Base-by-base conservation (phyloP, 2,888 invertebrate species). In the Onchidella celtica region DNA sequence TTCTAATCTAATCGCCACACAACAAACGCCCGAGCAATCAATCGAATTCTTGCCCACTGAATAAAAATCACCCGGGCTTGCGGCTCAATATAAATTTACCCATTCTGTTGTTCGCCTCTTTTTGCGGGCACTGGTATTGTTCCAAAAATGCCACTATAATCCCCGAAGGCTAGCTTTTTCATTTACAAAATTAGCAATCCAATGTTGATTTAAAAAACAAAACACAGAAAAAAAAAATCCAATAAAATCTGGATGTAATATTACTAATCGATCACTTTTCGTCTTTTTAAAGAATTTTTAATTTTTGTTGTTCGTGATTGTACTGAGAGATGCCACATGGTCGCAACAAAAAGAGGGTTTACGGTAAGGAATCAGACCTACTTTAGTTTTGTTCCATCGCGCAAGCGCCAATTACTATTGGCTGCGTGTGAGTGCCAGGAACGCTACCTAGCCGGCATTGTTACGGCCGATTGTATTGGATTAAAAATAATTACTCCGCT, bases 401-500 rank as follows among this genome's bases (percentile, higher is more conserved):
- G 55, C 38, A 11, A 55, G 29, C 32, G 70, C 21, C 29, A 40
- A 70, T 70, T 55, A 70, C 55, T 70, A 70, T 70, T 70, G 55
- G 70, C 70, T 47, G 70, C 47, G 55, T 21, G n/a, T 40, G 40
- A 27, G 70, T 21, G 32, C 21, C 70, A 32, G 70, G 55, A 55
- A 29, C 32, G 24, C 55, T 32, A 70, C 55, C 55, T 55, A 55
- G 55, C 14, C n/a, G 14, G 47, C 55, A 70, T 55, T 70, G 70
- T 70, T 55, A 70, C 70, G 55, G 17, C 55, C 14, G 32, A 55
- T 70, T 70, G 27, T 70, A 70, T 70, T 70, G 70, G 70, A 70
- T 47, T 17, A 70, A 27, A 68, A 70, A 38, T 29, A 21, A 55
- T 70, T 47, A 70, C 70, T 29, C 27, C 29, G 70, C 29, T 24